These are phyloP conservation scores for Tupiocoris notatus DNA, from an alignment of 2,888 invertebrate genomes.

Conservation along the genomic window DNA sequence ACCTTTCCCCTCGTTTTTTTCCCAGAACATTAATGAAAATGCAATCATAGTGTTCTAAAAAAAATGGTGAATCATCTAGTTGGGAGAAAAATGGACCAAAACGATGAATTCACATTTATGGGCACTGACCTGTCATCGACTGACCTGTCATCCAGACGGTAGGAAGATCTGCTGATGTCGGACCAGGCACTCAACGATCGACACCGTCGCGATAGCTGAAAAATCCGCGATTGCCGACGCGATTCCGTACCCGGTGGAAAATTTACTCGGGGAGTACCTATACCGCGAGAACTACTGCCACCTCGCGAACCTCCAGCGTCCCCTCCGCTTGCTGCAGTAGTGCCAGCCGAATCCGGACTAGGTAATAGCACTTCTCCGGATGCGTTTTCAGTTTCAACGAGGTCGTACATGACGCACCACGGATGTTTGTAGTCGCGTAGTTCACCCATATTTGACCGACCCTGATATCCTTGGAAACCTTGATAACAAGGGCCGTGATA, in stretches of 20 bases:
- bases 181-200: conserved; percentile 86
- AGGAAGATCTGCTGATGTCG: conserved; percentile 79
- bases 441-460: conserved; percentile 19
- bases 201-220: conserved; percentile 56
- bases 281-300: not conserved
- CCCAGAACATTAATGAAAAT: no score
- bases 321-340: not conserved
- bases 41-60: no score
- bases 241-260: conserved; percentile 50
- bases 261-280: conserved; percentile 46
- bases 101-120: not conserved
- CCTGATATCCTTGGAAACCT: not conserved
- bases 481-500: not conserved
- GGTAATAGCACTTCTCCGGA: conserved; percentile 49
- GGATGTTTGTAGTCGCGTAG: conserved; percentile 47
- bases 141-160: conserved; percentile 75
- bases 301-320: not conserved
- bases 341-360: conserved; percentile 38
- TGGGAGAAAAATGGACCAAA: no score
- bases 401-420: conserved; percentile 50
- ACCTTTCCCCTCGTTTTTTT: no score
- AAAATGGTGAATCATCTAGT: no score
- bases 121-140: conserved; percentile 42
- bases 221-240: conserved; percentile 55
- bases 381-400: conserved; percentile 49